These are phyloP conservation scores for Spicauda simplicius DNA, from an alignment of 2,888 invertebrate species.

Conservation along the genomic window DNA sequence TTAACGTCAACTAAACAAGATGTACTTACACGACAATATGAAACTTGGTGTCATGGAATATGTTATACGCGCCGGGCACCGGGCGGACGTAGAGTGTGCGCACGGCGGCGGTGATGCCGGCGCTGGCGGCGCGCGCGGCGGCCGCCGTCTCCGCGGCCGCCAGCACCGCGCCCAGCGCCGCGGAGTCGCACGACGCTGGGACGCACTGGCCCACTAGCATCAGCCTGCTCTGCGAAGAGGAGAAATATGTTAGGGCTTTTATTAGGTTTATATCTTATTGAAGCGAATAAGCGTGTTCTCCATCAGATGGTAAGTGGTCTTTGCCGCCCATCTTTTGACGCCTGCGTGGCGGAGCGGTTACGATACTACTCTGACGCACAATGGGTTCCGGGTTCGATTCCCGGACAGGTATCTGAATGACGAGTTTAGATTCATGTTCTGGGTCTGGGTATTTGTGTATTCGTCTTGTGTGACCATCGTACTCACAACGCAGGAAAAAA, in stretches of 20 bases:
- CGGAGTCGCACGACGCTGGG: conserved; percentile 87
- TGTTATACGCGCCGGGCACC: conserved; percentile 88
- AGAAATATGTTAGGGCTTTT: background rate
- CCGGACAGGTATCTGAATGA: too few relatives aligned
- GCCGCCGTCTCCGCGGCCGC: conserved; percentile 64
- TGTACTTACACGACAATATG: conserved; percentile 87
- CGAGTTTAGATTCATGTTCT: too few relatives aligned
- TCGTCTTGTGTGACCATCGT: too few relatives aligned
- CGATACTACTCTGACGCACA: too few relatives aligned
- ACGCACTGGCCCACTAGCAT: conserved; percentile 91
- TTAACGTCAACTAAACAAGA: background rate
- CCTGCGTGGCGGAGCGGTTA: too few relatives aligned
- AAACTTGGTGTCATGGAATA: conserved; percentile 87
- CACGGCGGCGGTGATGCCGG: conserved; percentile 72
- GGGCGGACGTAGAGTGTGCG: conserved; percentile 85
- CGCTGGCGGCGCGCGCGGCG: conserved; percentile 55
- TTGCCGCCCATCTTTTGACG: too few relatives aligned
- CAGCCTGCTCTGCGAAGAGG: conserved; percentile 83
- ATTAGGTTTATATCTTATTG: too few relatives aligned
- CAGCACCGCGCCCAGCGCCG: conserved; percentile 78
- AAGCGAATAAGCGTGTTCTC: too few relatives aligned
- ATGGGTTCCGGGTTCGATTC: too few relatives aligned
- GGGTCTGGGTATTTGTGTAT: too few relatives aligned
- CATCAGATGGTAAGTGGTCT: too few relatives aligned
- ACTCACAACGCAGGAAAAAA: too few relatives aligned